Conservation (phyloP, 2,888 invertebrate species). For the Torymus tubicola region DNA sequence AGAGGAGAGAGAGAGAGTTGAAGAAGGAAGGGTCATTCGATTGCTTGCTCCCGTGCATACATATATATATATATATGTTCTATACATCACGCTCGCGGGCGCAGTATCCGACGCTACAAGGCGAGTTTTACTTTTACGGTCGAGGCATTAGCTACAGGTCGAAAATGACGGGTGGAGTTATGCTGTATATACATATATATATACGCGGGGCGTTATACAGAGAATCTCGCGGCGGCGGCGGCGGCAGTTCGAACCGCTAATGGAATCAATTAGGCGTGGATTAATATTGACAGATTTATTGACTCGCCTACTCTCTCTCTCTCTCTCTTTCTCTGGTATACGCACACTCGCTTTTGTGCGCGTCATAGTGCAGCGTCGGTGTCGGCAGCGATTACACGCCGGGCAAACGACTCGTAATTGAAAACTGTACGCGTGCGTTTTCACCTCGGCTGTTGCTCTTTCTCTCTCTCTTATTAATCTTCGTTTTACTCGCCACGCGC, state of each 20-base stretch:
- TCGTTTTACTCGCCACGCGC: slow-evolving; percentile 34
- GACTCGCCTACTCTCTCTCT: slow-evolving; percentile 55
- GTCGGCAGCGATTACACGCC: slow-evolving; percentile 60
- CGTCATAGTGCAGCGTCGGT: slow-evolving; percentile 52
- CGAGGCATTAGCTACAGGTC: too few species aligned
- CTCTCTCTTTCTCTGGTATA: background rate
- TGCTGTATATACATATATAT: too few species aligned
- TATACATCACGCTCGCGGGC: too few species aligned
- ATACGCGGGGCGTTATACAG: background rate
- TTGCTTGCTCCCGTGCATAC: too few species aligned
- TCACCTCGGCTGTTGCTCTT: slow-evolving; percentile 10
- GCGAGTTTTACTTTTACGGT: too few species aligned
- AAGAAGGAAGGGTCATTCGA: too few species aligned
- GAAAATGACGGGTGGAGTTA: too few species aligned
- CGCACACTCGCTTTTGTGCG: slow-evolving; percentile 61
- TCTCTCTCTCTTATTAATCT: slow-evolving; percentile 52
- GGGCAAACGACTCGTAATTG: slow-evolving; percentile 63
- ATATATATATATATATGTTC: too few species aligned
- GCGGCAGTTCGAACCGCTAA: slow-evolving; percentile 62
- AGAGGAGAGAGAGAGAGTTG: too few species aligned
- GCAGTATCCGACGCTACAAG: too few species aligned
- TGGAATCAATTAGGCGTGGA: slow-evolving; percentile 69
- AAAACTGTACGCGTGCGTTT: slow-evolving; percentile 57
- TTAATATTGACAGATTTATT: slow-evolving; percentile 71
- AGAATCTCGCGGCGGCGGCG: slow-evolving; percentile 14